A percentile compares a stretch with the other conserved stretches of the same genome.
Conservation (phyloP, 1,140 invertebrate genomes). For the Agraylea sexmaculata region DNA sequence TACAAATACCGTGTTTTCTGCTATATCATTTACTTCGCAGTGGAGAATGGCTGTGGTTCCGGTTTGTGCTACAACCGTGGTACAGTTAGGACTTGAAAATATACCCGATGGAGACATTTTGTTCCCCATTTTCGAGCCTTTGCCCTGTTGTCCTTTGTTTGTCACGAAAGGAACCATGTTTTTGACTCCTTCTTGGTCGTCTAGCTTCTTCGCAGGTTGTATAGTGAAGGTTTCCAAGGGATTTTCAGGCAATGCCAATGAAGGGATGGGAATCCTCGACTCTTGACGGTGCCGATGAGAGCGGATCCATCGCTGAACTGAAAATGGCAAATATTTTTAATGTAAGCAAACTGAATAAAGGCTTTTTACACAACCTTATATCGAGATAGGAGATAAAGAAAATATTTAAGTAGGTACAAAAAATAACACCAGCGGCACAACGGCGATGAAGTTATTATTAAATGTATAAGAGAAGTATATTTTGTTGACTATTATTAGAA, state of each 20-base stretch:
- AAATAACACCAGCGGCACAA: too few species aligned
- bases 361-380: too few species aligned
- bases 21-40: constrained; percentile 49
- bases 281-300: constrained; percentile 17
- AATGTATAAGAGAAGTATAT: too few species aligned
- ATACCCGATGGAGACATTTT: constrained; percentile 25
- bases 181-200: constrained; percentile 14
- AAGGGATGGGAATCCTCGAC: constrained; percentile 10
- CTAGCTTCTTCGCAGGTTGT: constrained; percentile 10
- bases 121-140: constrained; percentile 11
- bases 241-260: constrained; percentile 15
- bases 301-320: constrained; percentile 20
- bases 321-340: too few species aligned
- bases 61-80: constrained; percentile 46
- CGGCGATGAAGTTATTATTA: too few species aligned
- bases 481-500: too few species aligned
- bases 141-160: constrained; percentile 8
- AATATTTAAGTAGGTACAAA: too few species aligned
- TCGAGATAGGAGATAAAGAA: too few species aligned
- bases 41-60: constrained; percentile 47
- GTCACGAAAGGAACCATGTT: constrained; percentile 12
- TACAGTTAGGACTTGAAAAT: constrained; percentile 50
- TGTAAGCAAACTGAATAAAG: too few species aligned
- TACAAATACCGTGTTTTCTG: constrained; percentile 47
- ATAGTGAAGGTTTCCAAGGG: constrained; percentile 10